Conservation (phyloP, 2,113 vertebrate species). For the Thomomys bottae region DNA sequence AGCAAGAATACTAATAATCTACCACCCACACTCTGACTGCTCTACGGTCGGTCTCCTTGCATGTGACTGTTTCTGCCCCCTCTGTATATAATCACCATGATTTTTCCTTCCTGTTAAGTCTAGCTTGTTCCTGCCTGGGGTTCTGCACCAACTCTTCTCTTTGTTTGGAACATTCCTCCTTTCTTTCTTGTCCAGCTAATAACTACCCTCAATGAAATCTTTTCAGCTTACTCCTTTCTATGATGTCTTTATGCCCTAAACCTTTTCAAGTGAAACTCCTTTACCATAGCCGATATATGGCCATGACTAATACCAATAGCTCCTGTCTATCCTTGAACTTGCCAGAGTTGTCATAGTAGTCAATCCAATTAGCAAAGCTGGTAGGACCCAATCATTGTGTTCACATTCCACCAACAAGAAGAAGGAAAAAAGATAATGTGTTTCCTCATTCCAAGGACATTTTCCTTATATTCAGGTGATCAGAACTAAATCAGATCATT, state of each 20-base stretch:
- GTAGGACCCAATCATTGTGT: too few relatives aligned
- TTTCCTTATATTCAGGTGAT: too few relatives aligned
- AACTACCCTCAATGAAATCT: neutral
- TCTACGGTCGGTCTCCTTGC: neutral
- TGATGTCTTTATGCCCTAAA: neutral
- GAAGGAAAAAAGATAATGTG: too few relatives aligned
- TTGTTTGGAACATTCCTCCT: neutral
- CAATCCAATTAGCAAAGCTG: neutral
- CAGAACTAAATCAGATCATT: too few relatives aligned
- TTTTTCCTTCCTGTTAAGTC: neutral
- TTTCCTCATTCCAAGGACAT: too few relatives aligned
- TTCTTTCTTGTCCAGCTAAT: neutral
- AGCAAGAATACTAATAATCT: neutral
- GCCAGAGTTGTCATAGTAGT: neutral
- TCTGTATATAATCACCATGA: rapidly evolving
- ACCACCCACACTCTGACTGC: neutral
- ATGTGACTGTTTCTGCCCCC: neutral
- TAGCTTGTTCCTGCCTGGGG: neutral
- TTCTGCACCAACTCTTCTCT: neutral
- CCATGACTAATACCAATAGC: rapidly evolving
- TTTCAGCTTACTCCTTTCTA: neutral
- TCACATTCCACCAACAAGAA: too few relatives aligned
- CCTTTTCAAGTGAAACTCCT: neutral
- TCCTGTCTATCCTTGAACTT: neutral
- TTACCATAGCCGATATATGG: rapidly evolving